Percentiles rank a stretch among this genome's conserved stretches.
These are phyloP conservation scores for Oreochromis spilurus DNA, from an alignment of 2,113 vertebrate genomes.

Conservation along the genomic window DNA sequence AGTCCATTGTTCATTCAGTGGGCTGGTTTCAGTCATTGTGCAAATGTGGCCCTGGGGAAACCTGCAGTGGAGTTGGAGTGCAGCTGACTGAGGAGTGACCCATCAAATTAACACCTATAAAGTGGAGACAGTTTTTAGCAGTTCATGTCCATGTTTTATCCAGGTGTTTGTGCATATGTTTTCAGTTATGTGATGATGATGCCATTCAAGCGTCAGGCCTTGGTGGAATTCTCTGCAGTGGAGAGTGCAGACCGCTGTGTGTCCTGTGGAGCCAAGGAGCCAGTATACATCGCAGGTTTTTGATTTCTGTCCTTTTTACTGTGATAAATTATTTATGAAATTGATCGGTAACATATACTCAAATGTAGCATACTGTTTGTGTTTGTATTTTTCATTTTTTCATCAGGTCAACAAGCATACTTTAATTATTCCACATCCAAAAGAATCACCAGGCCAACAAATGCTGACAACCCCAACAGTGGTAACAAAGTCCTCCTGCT, in stretches of 20 bases:
- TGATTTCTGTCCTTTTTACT: not conserved
- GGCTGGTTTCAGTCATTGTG: not conserved
- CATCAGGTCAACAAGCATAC: constrained; percentile 90
- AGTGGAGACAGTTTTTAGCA: not conserved
- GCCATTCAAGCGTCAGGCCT: constrained; percentile 94
- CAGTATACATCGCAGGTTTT: constrained; percentile 85
- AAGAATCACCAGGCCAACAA: constrained; percentile 91
- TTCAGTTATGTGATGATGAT: constrained; percentile 98
- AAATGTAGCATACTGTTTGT: not conserved
- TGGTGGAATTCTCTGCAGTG: constrained; percentile 91
- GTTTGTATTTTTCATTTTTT: not conserved
- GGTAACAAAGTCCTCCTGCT: constrained; percentile 94
- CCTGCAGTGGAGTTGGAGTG: not conserved
- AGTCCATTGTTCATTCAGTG: not conserved
- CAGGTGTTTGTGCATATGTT: not conserved
- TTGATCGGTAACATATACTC: not conserved
- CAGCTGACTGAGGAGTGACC: not conserved
- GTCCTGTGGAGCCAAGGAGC: constrained; percentile 82
- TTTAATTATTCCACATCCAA: constrained; percentile 98
- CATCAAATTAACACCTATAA: not conserved
- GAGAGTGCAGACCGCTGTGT: constrained; percentile 92
- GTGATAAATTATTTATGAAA: not conserved
- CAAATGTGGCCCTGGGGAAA: not conserved
- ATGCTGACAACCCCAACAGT: constrained; percentile 90
- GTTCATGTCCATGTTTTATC: not conserved